Evolutionary conservation across 2,888 invertebrate genomes (phyloP), one percentile per base, ranked within the genome.

Genomic region (Cryptus armator): DNA sequence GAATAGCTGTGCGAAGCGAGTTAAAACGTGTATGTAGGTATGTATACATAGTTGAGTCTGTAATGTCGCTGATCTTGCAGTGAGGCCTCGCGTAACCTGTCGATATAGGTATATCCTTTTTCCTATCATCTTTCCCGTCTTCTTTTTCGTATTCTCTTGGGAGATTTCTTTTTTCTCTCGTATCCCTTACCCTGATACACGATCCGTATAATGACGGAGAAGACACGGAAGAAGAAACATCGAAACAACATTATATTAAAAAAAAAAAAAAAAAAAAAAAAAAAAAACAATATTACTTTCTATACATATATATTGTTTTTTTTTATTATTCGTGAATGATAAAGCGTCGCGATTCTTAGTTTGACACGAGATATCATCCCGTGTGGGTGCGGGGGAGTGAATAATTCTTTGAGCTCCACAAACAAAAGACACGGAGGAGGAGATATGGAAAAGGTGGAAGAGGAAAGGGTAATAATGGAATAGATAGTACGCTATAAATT

Each of bases 401-500:
- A 71, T 14, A 51, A 62, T 71, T 71, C 70, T 62, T 43, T n/a
- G 66, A 24, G 32, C 56, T 2, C 12, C 67, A 10, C 16, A 43
- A 43, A 77, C 32, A 71, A 43, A n/a, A 59, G 43, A 14, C 43
- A 24, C 59, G 32, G 44, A 19, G 48, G 24, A 29, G 29, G 32
- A 29, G 62, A 62, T 24, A 12, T 29, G 62, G 62, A 62, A 6
- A 12, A 29, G 29, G 56, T 51, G 12, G 59, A 74, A 44, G n/a
- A 46, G 59, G 44, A 29, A 46, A 29, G 62, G 62, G 64, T 70
- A 78, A 78, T 78, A 70, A 70, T 82, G 74, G 82, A 75, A 77
- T 82, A 72, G 37, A 84, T 76, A 80, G 74, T 81, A 46, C 43
- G 64, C 67, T 32, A 84, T 86, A 74, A 78, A 86, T 81, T 86